Evolutionary conservation across 2,113 vertebrate genomes (phyloP).

Genomic region (Laticauda laticaudata): DNA sequence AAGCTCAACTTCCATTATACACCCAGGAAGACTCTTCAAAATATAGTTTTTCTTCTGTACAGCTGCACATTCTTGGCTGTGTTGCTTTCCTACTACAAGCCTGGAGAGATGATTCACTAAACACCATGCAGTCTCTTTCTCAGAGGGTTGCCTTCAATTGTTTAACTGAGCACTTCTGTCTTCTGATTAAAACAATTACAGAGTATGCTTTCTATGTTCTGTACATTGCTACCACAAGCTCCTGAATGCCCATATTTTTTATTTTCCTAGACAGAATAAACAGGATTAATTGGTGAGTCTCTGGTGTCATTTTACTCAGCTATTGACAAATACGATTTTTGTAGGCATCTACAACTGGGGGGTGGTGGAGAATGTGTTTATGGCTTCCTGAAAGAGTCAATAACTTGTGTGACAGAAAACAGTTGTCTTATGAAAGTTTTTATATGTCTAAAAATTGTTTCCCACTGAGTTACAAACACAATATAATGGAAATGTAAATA

Average conservation of each 20-base stretch:
- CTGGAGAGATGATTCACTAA: neutral
- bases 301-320: neutral
- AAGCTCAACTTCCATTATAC: neutral
- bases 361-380: neutral
- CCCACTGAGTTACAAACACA: neutral
- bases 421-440: neutral
- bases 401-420: neutral
- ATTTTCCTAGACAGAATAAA: neutral
- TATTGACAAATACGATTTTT: neutral
- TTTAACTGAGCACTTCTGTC: neutral
- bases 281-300: neutral
- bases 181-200: neutral
- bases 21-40: neutral
- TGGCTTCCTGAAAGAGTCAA: neutral
- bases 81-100: neutral
- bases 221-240: neutral
- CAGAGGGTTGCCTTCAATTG: neutral
- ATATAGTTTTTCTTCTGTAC: neutral
- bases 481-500: neutral
- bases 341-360: neutral
- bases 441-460: neutral
- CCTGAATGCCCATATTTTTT: neutral
- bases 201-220: neutral
- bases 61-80: neutral
- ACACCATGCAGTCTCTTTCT: neutral